Percentiles rank a stretch among this genome's conserved stretches.
These are phyloP conservation scores for Aurelia coerulea DNA, from an alignment of 30 jellyfish, hydroid and myxozoan genomes.

Conservation along the genomic window DNA sequence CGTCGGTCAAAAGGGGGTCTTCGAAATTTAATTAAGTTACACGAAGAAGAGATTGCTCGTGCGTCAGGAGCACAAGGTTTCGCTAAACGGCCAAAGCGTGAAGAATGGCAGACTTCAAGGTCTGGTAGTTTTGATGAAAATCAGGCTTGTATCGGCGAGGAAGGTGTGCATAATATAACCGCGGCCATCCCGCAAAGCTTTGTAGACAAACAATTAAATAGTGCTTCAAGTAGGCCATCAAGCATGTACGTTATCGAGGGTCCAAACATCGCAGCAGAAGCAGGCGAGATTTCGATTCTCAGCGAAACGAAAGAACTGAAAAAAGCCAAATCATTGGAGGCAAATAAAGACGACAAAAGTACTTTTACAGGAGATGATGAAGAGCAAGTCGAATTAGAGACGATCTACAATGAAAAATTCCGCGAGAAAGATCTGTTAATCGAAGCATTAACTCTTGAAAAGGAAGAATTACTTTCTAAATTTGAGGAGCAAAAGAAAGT, in stretches of 20 bases:
- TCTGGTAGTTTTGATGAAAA: constrained; percentile 3
- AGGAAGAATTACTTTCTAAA: constrained; percentile 53
- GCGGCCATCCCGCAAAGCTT: background rate
- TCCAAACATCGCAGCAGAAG: background rate
- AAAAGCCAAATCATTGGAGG: background rate
- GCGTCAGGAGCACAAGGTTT: constrained; percentile 72
- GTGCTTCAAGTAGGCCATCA: background rate
- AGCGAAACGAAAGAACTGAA: background rate
- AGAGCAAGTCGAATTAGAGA: background rate
- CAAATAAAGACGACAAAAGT: constrained; percentile 13
- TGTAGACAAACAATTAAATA: background rate
- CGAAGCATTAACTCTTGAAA: constrained; percentile 28
- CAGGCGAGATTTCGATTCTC: background rate
- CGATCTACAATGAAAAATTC: constrained; percentile 13
- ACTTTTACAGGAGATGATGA: constrained; percentile 27
- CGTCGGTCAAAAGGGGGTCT: constrained; percentile 72
- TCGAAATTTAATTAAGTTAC: constrained; percentile 75
- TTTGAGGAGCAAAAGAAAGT: constrained; percentile 94
- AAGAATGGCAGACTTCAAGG: background rate
- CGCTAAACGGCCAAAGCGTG: constrained; percentile 30
- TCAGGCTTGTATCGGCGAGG: constrained; percentile 2
- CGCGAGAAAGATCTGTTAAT: constrained; percentile 39
- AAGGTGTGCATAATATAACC: background rate
- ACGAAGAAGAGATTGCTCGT: constrained; percentile 94
- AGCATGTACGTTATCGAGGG: background rate